Evolutionary conservation across 1,140 invertebrate genomes (phyloP).

Genomic region (Carcinoscorpius rotundicauda): DNA sequence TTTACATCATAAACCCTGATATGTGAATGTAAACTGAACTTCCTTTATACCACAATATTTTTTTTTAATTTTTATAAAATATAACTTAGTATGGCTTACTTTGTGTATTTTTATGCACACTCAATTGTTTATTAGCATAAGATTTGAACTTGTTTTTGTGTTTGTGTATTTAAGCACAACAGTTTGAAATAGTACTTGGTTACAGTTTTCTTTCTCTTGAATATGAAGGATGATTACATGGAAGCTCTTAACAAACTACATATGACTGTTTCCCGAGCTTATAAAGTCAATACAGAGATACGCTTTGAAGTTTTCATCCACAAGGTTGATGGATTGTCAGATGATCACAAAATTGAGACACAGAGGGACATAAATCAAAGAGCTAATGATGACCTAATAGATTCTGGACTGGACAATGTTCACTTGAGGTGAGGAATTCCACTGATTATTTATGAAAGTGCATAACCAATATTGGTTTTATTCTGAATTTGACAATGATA

Average conservation of each 20-base stretch:
- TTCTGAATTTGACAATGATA: no score
- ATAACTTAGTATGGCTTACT: background rate
- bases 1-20: no score
- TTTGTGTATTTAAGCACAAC: slow-evolving; percentile 1
- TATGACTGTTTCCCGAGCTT: slow-evolving; percentile 83
- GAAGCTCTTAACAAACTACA: slow-evolving; percentile 89
- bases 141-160: background rate
- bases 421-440: slow-evolving; percentile 32
- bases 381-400: slow-evolving; percentile 85
- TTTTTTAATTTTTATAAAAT: no score
- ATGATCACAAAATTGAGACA: slow-evolving; percentile 97
- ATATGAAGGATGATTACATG: slow-evolving; percentile 81
- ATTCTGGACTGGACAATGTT: slow-evolving; percentile 53
- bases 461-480: no score
- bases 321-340: slow-evolving; percentile 95
- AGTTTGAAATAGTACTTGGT: slow-evolving; percentile 3
- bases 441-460: no score
- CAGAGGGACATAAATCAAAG: slow-evolving; percentile 91
- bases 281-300: slow-evolving; percentile 89
- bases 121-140: slow-evolving; percentile 4
- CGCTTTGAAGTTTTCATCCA: slow-evolving; percentile 99
- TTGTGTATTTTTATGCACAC: background rate
- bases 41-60: no score
- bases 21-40: no score
- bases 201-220: slow-evolving; percentile 25